Conservation (phyloP, 1,140 invertebrate genomes). For the Laodelphax striatellus region DNA sequence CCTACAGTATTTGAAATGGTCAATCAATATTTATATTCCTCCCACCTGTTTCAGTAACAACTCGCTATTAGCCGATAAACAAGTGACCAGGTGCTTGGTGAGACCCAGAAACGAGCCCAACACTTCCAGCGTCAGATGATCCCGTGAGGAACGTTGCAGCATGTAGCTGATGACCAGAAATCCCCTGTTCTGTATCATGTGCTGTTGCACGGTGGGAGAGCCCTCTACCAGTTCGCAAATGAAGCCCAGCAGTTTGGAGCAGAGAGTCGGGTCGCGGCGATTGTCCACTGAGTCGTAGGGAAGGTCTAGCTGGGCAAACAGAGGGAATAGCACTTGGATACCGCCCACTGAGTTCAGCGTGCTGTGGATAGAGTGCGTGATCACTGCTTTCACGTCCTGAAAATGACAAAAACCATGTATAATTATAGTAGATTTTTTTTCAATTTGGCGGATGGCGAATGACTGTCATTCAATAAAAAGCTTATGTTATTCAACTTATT, state of each 20-base stretch:
- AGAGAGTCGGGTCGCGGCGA: slow-evolving; percentile 71
- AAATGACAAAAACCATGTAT: slow-evolving; percentile 30
- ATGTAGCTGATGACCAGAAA: slow-evolving; percentile 97
- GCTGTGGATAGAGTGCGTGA: slow-evolving; percentile 97
- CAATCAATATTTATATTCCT: slow-evolving; percentile 40
- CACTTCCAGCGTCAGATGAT: slow-evolving; percentile 89
- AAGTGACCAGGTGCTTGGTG: slow-evolving; percentile 93
- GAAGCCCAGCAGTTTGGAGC: slow-evolving; percentile 92
- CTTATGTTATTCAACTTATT: too few relatives aligned
- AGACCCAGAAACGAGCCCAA: slow-evolving; percentile 86
- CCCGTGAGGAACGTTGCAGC: slow-evolving; percentile 83
- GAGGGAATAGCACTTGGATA: slow-evolving; percentile 94
- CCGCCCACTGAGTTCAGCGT: slow-evolving; percentile 98
- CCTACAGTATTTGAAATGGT: too few relatives aligned
- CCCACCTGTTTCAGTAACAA: slow-evolving; percentile 85
- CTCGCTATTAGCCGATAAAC: slow-evolving; percentile 84
- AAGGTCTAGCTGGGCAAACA: slow-evolving; percentile 95
- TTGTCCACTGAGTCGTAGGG: slow-evolving; percentile 69
- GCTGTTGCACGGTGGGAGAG: slow-evolving; percentile 94
- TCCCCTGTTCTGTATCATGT: slow-evolving; percentile 95
- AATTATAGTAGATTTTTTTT: too few relatives aligned
- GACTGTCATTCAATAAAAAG: too few relatives aligned
- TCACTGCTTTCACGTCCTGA: slow-evolving; percentile 96
- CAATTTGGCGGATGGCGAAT: too few relatives aligned
- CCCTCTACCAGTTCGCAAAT: slow-evolving; percentile 95